Base-by-base conservation (phyloP, 2,888 invertebrate species). In the Camptogramma bilineatum region DNA sequence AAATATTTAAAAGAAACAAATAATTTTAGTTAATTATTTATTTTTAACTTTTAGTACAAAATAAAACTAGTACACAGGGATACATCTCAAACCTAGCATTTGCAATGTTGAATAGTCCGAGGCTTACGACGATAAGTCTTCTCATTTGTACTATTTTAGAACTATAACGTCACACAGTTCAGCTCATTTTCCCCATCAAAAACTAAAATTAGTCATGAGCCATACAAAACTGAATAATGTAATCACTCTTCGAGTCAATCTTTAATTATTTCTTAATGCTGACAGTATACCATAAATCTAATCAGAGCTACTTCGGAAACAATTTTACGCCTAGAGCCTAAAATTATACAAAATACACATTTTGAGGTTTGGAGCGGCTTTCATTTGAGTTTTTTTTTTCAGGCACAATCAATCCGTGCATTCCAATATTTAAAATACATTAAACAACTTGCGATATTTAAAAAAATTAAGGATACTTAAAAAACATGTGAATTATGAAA, bases 131-230 rank as follows among this genome's bases (percentile, higher is more conserved):
- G 91, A 93, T 93, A 93, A 93, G 93, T 93, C 93, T 93, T 93
- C 93, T 91, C 92, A 93, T 93, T 93, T 93, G 93, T 93, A 93
- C 93, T 93, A 93, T 93, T 93, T 91, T 92, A 93, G 93, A 93
- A 93, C 93, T 91, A 88, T 86, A 90, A 89, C 86, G 90, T 91
- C 91, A 91, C 90, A 91, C 90, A 87, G 85, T 87, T 87, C 90
- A 91, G 88, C 89, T 91, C 88, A 89, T 86, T 85, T 87, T 85
- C 85, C 89, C 87, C 86, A 85, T 87, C 80, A 84, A 88, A 89
- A 88, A 88, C 82, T 84, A 86, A 88, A 87, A 82, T 85, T 87
- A 89, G 84, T 87, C 82, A 84, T 70, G 68, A 73, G 71, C 69
- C 68, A 71, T 69, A 73, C 69, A 70, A 86, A 86, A 90, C 93